A percentile compares a stretch with the other conserved stretches of the same genome.
Evolutionary conservation across 2,113 vertebrate genomes (phyloP).

Genomic region (Clarias gariepinus): DNA sequence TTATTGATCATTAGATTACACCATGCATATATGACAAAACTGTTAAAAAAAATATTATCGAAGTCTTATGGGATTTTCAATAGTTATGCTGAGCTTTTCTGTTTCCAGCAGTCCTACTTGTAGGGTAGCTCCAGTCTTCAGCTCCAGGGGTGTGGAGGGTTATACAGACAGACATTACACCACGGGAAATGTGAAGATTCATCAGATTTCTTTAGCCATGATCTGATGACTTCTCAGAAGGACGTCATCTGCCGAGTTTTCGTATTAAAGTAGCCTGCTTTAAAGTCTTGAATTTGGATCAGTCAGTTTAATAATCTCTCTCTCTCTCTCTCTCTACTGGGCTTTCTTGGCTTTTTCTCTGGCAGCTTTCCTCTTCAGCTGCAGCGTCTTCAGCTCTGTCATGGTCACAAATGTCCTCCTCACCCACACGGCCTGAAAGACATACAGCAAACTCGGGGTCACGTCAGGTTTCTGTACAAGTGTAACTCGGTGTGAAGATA

Average conservation of each 20-base stretch:
- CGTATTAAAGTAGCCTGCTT: not conserved
- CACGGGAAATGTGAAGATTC: not conserved
- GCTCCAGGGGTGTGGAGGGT: not conserved
- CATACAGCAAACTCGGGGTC: not conserved
- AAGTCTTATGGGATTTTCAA: not conserved
- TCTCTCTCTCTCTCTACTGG: slow-evolving; percentile 12
- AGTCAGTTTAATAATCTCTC: not conserved
- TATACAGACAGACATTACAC: not conserved
- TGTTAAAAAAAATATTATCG: not conserved
- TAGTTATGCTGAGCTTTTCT: not conserved
- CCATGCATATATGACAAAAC: not conserved
- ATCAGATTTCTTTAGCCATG: not conserved
- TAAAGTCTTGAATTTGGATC: not conserved
- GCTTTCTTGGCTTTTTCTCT: slow-evolving; percentile 72
- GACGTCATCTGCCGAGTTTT: not conserved
- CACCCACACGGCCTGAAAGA: slow-evolving; percentile 84
- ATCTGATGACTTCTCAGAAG: not conserved
- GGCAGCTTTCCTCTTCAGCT: slow-evolving; percentile 75
- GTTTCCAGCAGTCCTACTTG: not conserved
- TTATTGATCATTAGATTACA: not conserved
- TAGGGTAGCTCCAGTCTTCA: not conserved
- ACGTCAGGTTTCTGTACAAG: not conserved
- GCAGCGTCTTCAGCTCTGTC: slow-evolving; percentile 84
- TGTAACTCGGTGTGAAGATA: not conserved
- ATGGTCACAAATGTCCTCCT: slow-evolving; percentile 85